Evolutionary conservation across 2,888 invertebrate genomes (phyloP), one percentile per base, ranked within the genome.

Genomic region (Caenorhabditis uteleia): DNA sequence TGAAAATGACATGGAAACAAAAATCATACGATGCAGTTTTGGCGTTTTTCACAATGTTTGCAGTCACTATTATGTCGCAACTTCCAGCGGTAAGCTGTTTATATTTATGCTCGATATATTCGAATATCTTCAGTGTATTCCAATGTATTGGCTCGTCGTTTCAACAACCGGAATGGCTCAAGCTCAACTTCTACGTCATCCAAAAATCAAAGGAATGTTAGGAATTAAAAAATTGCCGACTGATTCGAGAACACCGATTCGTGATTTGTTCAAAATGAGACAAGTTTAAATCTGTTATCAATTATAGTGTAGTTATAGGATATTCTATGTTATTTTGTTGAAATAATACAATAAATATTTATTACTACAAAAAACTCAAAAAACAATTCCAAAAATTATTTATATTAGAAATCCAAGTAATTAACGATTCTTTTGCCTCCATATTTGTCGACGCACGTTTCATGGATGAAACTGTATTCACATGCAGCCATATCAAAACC

Each of bases 211-310:
- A 39, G 46, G 42, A 18, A 10, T 66, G 8, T 47, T 80, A 27
- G 77, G 74, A 23, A 81, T 81, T 34, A 55, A 74, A 38, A 65
- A 64, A n/a, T 69, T 81, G 20, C 81, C 81, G 16, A 74, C 77
- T 6, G 81, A 81, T 56, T 72, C 79, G 7, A 26, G 39, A 8
- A 78, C 77, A 10, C 79, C 80, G 2, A 40, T 80, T 26, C 53
- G 80, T 21, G 78, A 81, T 61, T 59, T 80, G 7, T 76, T 80
- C 47, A 60, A 68, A 21, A 59, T 66, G 61, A 47, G 70, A 46
- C 58, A 48, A 23, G 23, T 56, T 14, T 61, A 45, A 33, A 16
- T 26, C 4, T 31, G 14, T 7, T 49, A 44, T 7, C 10, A 18
- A 7, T 36, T 43, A 27, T 54, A 42, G 29, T 18, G 20, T 54